These are phyloP conservation scores for Fratercula arctica DNA, from an alignment of 2,797 vertebrate species.

Conservation along the genomic window DNA sequence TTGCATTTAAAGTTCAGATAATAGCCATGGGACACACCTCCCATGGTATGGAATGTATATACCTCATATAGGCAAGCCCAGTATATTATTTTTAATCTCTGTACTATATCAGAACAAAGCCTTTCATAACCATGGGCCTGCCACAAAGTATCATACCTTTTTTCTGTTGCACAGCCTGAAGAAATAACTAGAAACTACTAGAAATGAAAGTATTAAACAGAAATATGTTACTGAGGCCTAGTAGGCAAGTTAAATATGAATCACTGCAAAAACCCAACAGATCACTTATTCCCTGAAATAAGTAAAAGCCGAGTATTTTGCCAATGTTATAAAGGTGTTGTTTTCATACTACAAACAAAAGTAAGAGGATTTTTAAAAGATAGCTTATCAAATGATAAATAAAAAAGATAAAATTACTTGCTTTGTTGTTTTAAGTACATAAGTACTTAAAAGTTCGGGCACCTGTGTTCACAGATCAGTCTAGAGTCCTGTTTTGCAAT, in stretches of 20 bases:
- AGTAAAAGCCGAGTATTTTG: conserved; percentile 10
- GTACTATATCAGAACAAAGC: not conserved
- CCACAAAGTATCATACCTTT: not conserved
- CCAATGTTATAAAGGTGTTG: not conserved
- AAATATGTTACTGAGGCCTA: not conserved
- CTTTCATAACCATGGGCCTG: not conserved
- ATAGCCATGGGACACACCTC: not conserved
- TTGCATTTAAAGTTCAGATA: not conserved
- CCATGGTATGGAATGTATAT: not conserved
- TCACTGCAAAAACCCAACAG: not conserved
- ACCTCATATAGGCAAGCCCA: not conserved
- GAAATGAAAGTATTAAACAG: not conserved
- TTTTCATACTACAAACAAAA: conserved; percentile 31
- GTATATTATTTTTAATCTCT: not conserved
- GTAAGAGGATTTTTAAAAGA: conserved; percentile 46
- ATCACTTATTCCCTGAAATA: conserved; percentile 19
- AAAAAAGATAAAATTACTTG: conserved; percentile 57
- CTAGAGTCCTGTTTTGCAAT: conserved; percentile 57
- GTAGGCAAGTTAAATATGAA: not conserved
- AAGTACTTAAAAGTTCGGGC: conserved; percentile 19
- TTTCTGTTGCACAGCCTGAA: not conserved
- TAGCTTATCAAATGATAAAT: conserved; percentile 66
- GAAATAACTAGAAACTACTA: not conserved
- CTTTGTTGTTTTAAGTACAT: conserved; percentile 59
- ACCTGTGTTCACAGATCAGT: conserved; percentile 70